These are phyloP conservation scores for Drosophila sordidula DNA, from an alignment of 2,888 invertebrate species.

Conservation along the genomic window DNA sequence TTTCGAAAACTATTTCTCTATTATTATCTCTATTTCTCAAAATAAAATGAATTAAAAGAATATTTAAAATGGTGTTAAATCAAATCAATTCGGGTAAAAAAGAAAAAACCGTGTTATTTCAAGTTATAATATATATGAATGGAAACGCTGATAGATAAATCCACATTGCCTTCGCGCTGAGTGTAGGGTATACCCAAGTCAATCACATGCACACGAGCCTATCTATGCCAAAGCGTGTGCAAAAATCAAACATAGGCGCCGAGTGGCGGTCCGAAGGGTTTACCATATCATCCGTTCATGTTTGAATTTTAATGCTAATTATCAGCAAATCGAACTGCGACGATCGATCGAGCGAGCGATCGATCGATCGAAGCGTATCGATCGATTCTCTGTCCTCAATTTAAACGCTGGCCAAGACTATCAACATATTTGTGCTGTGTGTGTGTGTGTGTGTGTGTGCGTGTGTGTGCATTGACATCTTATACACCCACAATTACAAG, in stretches of 20 bases:
- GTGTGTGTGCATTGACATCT: neutral
- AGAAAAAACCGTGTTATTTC: no score
- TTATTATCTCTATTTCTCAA: no score
- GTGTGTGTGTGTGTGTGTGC: neutral
- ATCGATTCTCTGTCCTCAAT: conserved; percentile 20
- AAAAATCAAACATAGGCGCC: conserved; percentile 18
- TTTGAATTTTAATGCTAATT: conserved; percentile 45
- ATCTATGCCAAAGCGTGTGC: conserved; percentile 33
- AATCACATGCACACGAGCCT: neutral
- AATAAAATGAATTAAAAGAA: no score
- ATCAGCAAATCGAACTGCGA: conserved; percentile 32
- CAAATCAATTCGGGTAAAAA: no score
- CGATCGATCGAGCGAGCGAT: conserved; percentile 20
- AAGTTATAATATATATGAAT: no score
- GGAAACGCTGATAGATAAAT: no score
- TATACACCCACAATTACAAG: conserved; percentile 38
- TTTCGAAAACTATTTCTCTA: no score
- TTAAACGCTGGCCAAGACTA: conserved; percentile 11
- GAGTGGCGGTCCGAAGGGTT: conserved; percentile 13
- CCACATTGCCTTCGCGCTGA: no score
- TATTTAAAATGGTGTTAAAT: no score
- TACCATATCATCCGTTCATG: conserved; percentile 31
- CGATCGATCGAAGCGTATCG: conserved; percentile 23
- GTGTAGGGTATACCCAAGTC: conserved; percentile 6
- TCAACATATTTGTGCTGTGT: conserved; percentile 1